Evolutionary conservation across 2,797 vertebrate genomes (phyloP).

Genomic region (Cossypha niveicapilla): DNA sequence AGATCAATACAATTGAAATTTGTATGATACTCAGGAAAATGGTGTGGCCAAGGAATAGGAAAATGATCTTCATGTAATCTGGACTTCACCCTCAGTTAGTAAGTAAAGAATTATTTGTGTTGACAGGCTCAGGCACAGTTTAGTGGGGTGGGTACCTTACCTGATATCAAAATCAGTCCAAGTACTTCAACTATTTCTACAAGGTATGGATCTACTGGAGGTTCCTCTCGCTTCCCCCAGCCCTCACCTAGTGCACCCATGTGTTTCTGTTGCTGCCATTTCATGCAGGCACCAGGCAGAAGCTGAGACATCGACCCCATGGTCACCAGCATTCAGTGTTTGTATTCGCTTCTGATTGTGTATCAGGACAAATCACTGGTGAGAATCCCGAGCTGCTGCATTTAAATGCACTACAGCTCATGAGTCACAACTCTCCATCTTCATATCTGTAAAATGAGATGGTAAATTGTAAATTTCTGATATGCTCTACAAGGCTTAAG

Average conservation of each 20-base stretch:
- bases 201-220: rapidly evolving
- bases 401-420: neutral
- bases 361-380: neutral
- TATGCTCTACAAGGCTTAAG: neutral
- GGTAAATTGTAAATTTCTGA: neutral
- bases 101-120: neutral
- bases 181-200: neutral
- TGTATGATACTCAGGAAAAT: neutral
- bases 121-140: neutral
- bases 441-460: neutral
- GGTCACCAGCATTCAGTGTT: neutral
- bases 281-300: neutral
- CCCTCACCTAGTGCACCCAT: rapidly evolving
- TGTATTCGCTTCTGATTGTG: neutral
- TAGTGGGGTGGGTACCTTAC: neutral
- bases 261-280: neutral
- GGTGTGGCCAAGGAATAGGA: neutral
- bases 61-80: neutral
- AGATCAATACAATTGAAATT: neutral
- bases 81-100: neutral
- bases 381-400: neutral
- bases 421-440: neutral
- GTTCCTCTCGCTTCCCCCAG: neutral
- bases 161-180: neutral
- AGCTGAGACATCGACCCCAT: rapidly evolving